phyloP scores from a whole-genome alignment of 1,140 invertebrate genomes.

The Wasmannia auropunctata region DNA sequence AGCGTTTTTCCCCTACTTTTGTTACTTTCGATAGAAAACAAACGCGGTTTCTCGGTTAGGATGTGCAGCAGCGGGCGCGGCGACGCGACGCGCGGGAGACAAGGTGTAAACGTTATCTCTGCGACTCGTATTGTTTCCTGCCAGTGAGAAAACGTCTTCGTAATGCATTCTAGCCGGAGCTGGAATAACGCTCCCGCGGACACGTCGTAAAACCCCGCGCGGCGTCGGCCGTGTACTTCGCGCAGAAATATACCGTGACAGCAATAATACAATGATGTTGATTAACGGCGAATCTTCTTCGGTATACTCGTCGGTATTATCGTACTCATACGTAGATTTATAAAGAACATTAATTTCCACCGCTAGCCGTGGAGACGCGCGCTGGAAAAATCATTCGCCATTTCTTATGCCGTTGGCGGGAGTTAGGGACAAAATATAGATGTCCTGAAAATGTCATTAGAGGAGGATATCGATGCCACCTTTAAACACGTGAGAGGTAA shows the following conservation, averaged over 20 bases:
- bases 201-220: conserved; percentile 19
- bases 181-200: neutral
- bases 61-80: neutral
- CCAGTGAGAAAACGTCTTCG: conserved; percentile 45
- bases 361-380: neutral
- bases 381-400: neutral
- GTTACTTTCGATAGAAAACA: conserved; percentile 27
- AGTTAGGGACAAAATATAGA: neutral
- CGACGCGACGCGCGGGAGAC: neutral
- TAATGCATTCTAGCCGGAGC: conserved; percentile 56
- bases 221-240: neutral
- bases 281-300: conserved; percentile 2
- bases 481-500: neutral
- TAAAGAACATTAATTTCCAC: neutral
- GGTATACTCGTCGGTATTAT: neutral
- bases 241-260: neutral
- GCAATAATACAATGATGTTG: neutral
- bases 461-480: neutral
- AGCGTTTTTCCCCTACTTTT: neutral
- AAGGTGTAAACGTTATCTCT: conserved; percentile 37
- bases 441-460: conserved; percentile 1
- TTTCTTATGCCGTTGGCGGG: neutral
- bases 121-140: conserved; percentile 48
- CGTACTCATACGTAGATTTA: neutral
- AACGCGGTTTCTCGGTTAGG: conserved; percentile 29